Conservation (phyloP, 2,797 vertebrate species). For the Galagoides demidoff region DNA sequence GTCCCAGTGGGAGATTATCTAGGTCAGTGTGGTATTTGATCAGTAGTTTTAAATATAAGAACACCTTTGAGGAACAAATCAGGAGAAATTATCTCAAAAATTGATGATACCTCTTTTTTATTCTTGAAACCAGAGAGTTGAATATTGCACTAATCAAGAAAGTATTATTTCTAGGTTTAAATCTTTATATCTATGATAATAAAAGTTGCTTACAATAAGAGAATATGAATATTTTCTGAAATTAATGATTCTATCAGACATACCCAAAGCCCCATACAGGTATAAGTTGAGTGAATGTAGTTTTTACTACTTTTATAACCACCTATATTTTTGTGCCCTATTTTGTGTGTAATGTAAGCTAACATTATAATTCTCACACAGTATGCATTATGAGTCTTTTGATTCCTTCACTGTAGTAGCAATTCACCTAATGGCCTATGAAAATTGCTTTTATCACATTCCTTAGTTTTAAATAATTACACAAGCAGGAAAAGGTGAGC, state of each 20-base stretch:
- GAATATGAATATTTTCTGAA: background rate
- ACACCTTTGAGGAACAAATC: background rate
- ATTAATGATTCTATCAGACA: background rate
- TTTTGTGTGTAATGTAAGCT: background rate
- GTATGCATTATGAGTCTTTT: background rate
- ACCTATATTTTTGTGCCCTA: background rate
- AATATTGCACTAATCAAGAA: constrained; percentile 11
- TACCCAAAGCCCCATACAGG: background rate
- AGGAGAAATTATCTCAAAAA: constrained; percentile 12
- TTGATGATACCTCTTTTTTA: background rate
- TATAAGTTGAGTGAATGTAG: background rate
- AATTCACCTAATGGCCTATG: background rate
- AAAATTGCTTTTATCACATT: background rate
- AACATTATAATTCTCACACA: background rate
- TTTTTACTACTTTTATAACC: background rate
- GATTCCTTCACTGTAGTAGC: background rate
- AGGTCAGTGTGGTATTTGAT: background rate
- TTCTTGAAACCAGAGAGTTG: background rate
- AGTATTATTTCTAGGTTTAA: background rate
- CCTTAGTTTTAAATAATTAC: background rate
- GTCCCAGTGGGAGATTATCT: background rate
- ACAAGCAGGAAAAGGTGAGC: background rate
- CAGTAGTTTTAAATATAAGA: background rate
- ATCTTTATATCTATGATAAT: background rate
- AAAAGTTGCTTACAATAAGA: background rate